phyloP scores from a whole-genome alignment of 2,113 vertebrate species.

The Cygnus buccinator region DNA sequence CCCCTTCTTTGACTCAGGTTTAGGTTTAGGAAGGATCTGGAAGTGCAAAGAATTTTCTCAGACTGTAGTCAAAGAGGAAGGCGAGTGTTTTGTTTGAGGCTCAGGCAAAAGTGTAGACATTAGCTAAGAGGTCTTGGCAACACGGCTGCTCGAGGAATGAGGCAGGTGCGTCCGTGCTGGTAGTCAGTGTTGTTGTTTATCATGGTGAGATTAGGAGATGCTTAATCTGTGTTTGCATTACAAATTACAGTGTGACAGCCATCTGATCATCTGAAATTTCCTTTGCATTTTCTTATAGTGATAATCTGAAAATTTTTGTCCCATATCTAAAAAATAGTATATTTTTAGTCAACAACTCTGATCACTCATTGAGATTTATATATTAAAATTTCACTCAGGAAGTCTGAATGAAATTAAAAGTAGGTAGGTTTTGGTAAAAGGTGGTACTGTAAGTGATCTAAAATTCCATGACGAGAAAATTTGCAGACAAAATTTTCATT shows the following conservation, averaged over 20 bases:
- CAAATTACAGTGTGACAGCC: background rate
- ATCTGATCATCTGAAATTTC: background rate
- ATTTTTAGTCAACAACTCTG: background rate
- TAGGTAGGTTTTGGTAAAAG: background rate
- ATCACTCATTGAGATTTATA: background rate
- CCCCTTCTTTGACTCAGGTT: background rate
- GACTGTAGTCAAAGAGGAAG: background rate
- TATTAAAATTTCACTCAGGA: background rate
- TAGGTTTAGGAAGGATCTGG: background rate
- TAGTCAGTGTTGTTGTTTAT: background rate
- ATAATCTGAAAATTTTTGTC: background rate
- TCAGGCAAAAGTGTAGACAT: background rate
- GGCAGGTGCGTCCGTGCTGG: background rate
- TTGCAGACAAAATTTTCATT: background rate
- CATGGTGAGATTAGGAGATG: background rate
- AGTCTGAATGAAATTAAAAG: background rate
- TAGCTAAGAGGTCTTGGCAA: background rate
- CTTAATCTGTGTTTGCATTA: accelerated
- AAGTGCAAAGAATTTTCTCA: background rate
- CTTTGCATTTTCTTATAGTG: background rate
- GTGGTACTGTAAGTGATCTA: background rate
- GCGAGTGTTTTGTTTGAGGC: background rate
- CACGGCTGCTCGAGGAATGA: background rate
- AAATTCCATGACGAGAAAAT: background rate
- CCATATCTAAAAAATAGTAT: background rate